Percentiles rank a stretch among this genome's conserved stretches.
Conservation (phyloP, 2,797 vertebrate species). For the Rhinichthys osculus region DNA sequence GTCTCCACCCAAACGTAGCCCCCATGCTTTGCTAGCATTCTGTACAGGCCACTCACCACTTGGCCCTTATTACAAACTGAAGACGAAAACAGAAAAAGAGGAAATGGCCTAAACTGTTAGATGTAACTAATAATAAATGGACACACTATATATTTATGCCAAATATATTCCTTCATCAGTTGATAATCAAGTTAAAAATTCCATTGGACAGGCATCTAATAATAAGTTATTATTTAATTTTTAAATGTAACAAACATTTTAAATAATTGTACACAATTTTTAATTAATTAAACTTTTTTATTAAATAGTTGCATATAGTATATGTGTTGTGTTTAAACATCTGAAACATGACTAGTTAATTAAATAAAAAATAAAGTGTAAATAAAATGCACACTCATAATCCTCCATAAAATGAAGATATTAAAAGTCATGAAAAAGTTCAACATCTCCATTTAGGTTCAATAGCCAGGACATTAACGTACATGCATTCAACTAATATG, state of each 20-base stretch:
- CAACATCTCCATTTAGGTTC: not conserved
- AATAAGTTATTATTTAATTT: not conserved
- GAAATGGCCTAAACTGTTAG: not conserved
- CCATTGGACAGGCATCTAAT: not conserved
- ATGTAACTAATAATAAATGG: not conserved
- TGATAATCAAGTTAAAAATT: not conserved
- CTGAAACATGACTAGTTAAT: not conserved
- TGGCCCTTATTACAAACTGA: slow-evolving; percentile 94
- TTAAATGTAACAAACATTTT: not conserved
- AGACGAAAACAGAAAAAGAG: slow-evolving; percentile 20
- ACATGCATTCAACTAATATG: not conserved
- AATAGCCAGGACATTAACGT: not conserved
- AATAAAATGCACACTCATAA: not conserved
- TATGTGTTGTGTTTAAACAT: not conserved
- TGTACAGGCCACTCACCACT: slow-evolving; percentile 91
- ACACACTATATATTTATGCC: not conserved
- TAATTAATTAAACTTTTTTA: not conserved
- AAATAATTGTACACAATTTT: not conserved
- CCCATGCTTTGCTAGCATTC: slow-evolving; percentile 92
- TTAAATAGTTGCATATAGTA: not conserved
- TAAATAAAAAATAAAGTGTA: not conserved
- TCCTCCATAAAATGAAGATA: not conserved
- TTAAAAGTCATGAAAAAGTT: not conserved
- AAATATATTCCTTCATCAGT: not conserved
- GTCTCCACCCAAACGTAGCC: slow-evolving; percentile 96